Conservation (phyloP, 2,888 invertebrate species). For the Ormyrus rosae region DNA sequence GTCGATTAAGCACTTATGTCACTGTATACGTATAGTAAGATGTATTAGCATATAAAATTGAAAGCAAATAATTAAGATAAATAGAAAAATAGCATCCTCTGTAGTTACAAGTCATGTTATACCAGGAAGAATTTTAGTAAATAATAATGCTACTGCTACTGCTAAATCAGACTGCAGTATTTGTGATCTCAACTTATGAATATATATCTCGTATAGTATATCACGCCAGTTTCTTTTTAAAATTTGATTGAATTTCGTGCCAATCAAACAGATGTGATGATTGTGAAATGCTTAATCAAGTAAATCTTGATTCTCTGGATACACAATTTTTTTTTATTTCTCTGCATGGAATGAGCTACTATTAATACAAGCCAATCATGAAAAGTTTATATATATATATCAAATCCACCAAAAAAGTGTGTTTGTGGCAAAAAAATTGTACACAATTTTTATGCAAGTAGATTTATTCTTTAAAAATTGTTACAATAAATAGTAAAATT, state of each 20-base stretch:
- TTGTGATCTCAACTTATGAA: constrained; percentile 53
- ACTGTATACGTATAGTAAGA: constrained; percentile 40
- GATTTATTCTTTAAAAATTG: constrained; percentile 26
- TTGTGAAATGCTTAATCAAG: constrained; percentile 46
- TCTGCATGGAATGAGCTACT: constrained; percentile 1
- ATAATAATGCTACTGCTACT: constrained; percentile 43
- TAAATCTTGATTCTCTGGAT: constrained; percentile 29
- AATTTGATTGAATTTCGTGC: constrained; percentile 51
- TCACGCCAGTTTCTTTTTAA: constrained; percentile 43
- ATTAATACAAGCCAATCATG: constrained; percentile 28
- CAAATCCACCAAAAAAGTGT: constrained; percentile 22
- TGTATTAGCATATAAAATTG: constrained; percentile 36
- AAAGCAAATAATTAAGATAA: constrained; percentile 49
- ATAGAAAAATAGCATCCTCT: constrained; percentile 37
- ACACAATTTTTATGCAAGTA: constrained; percentile 48
- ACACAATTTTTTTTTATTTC: constrained; percentile 8
- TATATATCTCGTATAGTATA: constrained; percentile 42
- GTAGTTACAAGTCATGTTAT: constrained; percentile 32
- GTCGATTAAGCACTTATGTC: constrained; percentile 30
- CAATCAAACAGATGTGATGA: constrained; percentile 51
- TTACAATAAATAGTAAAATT: constrained; percentile 38
- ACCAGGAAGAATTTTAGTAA: constrained; percentile 38
- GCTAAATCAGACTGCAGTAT: constrained; percentile 51
- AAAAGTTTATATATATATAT: constrained; percentile 14
- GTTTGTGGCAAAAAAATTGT: constrained; percentile 37